A percentile compares a stretch with the other conserved stretches of the same genome.
Conservation (phyloP, 35 echinoderm and acorn worm species). For the Acanthaster planci region DNA sequence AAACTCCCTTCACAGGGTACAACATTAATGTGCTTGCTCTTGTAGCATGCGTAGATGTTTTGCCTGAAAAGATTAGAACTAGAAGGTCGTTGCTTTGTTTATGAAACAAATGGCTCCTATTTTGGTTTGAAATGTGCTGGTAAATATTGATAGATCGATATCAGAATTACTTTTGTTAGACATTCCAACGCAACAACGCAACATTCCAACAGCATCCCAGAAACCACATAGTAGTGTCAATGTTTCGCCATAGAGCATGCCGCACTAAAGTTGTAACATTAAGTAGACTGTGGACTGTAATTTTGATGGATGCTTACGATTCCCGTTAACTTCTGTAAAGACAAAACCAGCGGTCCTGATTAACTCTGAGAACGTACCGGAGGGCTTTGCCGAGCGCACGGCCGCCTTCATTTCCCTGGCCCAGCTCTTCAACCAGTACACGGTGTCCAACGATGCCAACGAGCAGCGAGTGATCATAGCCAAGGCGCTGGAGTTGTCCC, state of each 20-base stretch:
- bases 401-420: slow-evolving; percentile 80
- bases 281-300: no score
- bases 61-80: background rate
- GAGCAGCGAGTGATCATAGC: slow-evolving; percentile 67
- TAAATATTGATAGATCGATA: no score
- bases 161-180: no score
- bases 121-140: no score
- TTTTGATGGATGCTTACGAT: background rate
- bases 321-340: background rate
- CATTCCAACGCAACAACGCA: no score
- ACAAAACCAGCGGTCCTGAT: slow-evolving; percentile 34
- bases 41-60: no score
- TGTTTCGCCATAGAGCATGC: no score
- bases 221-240: no score
- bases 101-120: background rate
- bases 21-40: no score
- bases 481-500: slow-evolving; percentile 69
- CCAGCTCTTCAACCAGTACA: slow-evolving; percentile 73
- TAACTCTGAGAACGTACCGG: slow-evolving; percentile 69
- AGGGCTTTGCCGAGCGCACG: slow-evolving; percentile 82
- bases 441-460: slow-evolving; percentile 59
- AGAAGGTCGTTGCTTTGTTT: slow-evolving; percentile 4
- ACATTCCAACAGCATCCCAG: no score
- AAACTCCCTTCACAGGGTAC: no score
- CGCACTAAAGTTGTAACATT: no score